A percentile compares a stretch with the other conserved stretches of the same genome.
Conservation (phyloP, 2,797 vertebrate species). For the Takifugu rubripes region DNA sequence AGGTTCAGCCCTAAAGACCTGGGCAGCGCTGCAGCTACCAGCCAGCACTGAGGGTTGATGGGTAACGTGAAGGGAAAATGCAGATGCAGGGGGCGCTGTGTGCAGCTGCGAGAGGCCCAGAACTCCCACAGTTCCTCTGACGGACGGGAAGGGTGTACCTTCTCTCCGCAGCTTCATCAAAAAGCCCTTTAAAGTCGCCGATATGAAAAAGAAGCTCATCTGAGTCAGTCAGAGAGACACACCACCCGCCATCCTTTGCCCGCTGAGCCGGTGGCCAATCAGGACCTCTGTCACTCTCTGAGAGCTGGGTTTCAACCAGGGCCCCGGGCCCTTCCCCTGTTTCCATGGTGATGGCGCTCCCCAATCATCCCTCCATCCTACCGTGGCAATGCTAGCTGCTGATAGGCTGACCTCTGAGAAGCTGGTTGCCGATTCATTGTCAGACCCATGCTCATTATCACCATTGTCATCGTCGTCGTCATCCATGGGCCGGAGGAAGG, state of each 20-base stretch:
- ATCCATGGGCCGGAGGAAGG: slow-evolving; percentile 69
- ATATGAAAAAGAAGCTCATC: slow-evolving; percentile 13
- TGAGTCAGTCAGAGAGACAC: slow-evolving; percentile 64
- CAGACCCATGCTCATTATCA: slow-evolving; percentile 12
- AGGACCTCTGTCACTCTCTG: slow-evolving; percentile 51
- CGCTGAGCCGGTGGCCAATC: slow-evolving; percentile 35
- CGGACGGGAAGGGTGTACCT: slow-evolving; percentile 17
- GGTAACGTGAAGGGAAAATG: slow-evolving; percentile 7
- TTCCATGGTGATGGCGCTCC: slow-evolving; percentile 1
- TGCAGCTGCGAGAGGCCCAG: background rate
- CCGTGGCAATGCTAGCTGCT: slow-evolving; percentile 51
- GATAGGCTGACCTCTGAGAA: slow-evolving; percentile 61
- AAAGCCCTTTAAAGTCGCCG: slow-evolving; percentile 53
- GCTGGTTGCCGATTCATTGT: slow-evolving; percentile 55
- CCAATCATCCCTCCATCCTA: slow-evolving; percentile 36
- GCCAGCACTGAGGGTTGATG: slow-evolving; percentile 30
- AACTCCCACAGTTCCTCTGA: background rate
- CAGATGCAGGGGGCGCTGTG: slow-evolving; percentile 6
- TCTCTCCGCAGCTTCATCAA: slow-evolving; percentile 36
- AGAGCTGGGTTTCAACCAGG: slow-evolving; percentile 65
- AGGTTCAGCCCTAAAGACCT: background rate
- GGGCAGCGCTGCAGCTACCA: slow-evolving; percentile 1
- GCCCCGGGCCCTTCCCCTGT: slow-evolving; percentile 36
- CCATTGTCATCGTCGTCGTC: slow-evolving; percentile 22
- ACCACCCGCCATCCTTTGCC: slow-evolving; percentile 24